Evolutionary conservation across 2,888 invertebrate species (phyloP).

Genomic region (Trilocha varians): DNA sequence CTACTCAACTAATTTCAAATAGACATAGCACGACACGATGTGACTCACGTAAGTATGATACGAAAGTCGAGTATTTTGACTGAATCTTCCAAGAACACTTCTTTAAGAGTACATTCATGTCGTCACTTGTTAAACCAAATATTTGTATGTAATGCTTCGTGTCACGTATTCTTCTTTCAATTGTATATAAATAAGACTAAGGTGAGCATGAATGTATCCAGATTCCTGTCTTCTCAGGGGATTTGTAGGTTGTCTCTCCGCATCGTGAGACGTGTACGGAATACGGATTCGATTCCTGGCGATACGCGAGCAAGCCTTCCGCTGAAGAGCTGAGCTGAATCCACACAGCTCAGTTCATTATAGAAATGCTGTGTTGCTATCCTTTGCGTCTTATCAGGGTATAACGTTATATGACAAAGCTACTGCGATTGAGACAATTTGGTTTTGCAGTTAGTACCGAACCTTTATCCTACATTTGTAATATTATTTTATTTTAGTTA

Average conservation of each 20-base stretch:
- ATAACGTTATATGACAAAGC: background rate
- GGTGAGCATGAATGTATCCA: conserved; percentile 51
- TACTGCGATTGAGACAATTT: no score
- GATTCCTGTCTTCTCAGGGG: conserved; percentile 53
- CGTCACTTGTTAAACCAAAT: background rate
- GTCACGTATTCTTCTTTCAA: conserved; percentile 47
- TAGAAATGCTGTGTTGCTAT: background rate
- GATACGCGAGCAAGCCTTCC: conserved; percentile 23
- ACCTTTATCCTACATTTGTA: no score
- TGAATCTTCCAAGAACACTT: no score
- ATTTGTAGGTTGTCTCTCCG: conserved; percentile 63
- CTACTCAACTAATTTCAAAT: no score
- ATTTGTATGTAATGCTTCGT: background rate
- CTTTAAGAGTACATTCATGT: no score
- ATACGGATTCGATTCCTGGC: conserved; percentile 32
- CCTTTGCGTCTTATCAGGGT: background rate
- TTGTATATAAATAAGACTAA: conserved; percentile 54
- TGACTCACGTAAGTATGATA: no score
- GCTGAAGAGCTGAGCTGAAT: conserved; percentile 22
- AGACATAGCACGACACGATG: no score
- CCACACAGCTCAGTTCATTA: conserved; percentile 13
- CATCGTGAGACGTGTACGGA: conserved; percentile 55
- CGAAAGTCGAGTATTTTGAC: no score
- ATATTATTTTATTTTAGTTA: no score
- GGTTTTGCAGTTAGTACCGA: no score